Percentiles rank a stretch among this genome's conserved stretches.
phyloP scores from a whole-genome alignment of 2,888 invertebrate species.

The Diarsia mendica region DNA sequence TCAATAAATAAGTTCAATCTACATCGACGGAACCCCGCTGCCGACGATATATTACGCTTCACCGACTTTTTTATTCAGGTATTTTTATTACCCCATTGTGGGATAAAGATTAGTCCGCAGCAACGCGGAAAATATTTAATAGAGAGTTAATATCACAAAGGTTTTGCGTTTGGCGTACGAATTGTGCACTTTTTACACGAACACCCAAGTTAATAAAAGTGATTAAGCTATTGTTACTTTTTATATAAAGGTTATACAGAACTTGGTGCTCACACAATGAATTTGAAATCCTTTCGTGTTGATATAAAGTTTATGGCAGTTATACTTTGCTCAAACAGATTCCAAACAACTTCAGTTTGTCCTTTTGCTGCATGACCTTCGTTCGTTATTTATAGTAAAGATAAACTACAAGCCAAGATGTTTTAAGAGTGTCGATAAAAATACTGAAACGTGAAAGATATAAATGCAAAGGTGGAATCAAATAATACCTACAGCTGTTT shows the following conservation, averaged over 20 bases:
- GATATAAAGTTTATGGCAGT: constrained; percentile 22
- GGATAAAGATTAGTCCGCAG: constrained; percentile 82
- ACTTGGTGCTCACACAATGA: constrained; percentile 10
- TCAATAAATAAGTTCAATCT: constrained; percentile 23
- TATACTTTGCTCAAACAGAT: constrained; percentile 15
- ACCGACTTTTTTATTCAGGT: constrained; percentile 75
- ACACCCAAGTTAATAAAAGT: constrained; percentile 71
- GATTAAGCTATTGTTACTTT: constrained; percentile 68
- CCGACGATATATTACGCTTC: constrained; percentile 30
- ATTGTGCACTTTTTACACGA: constrained; percentile 73
- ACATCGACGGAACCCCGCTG: constrained; percentile 49
- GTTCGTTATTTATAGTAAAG: neutral
- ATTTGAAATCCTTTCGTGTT: constrained; percentile 12
- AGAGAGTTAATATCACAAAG: constrained; percentile 82
- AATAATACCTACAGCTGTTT: constrained; percentile 43
- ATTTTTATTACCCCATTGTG: constrained; percentile 85
- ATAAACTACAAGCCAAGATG: constrained; percentile 15
- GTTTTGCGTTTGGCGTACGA: constrained; percentile 68
- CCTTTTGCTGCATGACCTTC: neutral
- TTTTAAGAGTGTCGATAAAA: constrained; percentile 19
- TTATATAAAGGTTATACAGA: constrained; percentile 19
- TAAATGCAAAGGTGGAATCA: constrained; percentile 22
- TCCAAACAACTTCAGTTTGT: neutral
- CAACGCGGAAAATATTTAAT: constrained; percentile 86
- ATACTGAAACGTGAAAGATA: constrained; percentile 20